These are phyloP conservation scores for Nyctereutes procyonoides DNA, from an alignment of 2,113 vertebrate species.

Conservation along the genomic window DNA sequence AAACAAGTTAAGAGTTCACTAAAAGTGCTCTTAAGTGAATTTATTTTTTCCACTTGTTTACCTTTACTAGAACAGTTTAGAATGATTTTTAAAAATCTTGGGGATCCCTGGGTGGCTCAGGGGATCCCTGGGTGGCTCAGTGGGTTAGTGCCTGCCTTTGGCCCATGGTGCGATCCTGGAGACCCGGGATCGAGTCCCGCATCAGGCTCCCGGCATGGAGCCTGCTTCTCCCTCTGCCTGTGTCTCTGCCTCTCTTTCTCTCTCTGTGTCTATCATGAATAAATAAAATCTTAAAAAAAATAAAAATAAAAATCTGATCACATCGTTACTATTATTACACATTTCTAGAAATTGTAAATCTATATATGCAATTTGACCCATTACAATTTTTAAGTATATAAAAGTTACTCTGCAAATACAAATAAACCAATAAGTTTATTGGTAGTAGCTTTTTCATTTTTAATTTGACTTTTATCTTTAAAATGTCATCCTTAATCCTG, in stretches of 20 bases:
- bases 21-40: background rate
- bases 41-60: background rate
- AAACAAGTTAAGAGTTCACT: background rate
- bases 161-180: too few species aligned
- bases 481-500: background rate
- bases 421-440: background rate
- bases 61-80: background rate
- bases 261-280: too few species aligned
- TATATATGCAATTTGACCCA: background rate
- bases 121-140: too few species aligned
- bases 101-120: too few species aligned
- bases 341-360: background rate
- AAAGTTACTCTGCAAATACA: background rate
- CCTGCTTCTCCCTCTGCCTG: too few species aligned
- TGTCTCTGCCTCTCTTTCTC: too few species aligned
- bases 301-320: background rate
- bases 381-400: background rate
- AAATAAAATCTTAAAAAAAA: too few species aligned
- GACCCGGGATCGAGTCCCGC: too few species aligned
- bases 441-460: background rate
- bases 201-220: too few species aligned
- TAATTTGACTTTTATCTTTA: conserved; percentile 1
- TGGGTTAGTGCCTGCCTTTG: too few species aligned
- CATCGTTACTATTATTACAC: background rate
- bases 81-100: background rate